Evolutionary conservation across 2,888 invertebrate genomes (phyloP).

Genomic region (Temnothorax unifasciatus): DNA sequence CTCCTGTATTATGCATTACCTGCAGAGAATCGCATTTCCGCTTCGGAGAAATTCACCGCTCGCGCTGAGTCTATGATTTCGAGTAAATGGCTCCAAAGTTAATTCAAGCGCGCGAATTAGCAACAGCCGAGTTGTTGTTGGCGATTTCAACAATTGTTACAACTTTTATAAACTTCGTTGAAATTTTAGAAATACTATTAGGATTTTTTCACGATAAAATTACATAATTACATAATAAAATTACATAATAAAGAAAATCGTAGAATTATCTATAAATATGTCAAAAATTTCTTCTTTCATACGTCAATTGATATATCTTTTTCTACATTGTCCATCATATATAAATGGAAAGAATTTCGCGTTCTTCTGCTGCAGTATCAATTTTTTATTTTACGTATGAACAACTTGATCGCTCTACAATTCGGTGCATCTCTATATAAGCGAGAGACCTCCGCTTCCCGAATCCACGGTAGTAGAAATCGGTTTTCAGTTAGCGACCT

Average conservation of each 20-base stretch:
- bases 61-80: conserved; percentile 48
- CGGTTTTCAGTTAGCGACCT: conserved; percentile 72
- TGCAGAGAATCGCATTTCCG: conserved; percentile 67
- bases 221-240: background rate
- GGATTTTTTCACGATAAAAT: background rate
- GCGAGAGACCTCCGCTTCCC: background rate
- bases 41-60: conserved; percentile 56
- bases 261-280: background rate
- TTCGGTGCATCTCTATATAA: background rate
- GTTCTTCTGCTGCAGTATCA: background rate
- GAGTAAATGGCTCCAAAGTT: conserved; percentile 47
- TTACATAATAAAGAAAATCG: background rate
- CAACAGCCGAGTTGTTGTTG: background rate
- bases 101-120: conserved; percentile 55
- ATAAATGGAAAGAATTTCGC: background rate
- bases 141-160: background rate
- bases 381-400: conserved; percentile 27
- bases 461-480: conserved; percentile 64
- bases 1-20: conserved; percentile 74
- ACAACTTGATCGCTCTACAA: conserved; percentile 52
- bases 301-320: background rate
- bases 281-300: background rate
- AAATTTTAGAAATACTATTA: background rate
- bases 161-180: conserved; percentile 5
- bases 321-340: background rate